These are phyloP conservation scores for Lampropteryx suffumata DNA, from an alignment of 2,888 invertebrate species.

Conservation along the genomic window DNA sequence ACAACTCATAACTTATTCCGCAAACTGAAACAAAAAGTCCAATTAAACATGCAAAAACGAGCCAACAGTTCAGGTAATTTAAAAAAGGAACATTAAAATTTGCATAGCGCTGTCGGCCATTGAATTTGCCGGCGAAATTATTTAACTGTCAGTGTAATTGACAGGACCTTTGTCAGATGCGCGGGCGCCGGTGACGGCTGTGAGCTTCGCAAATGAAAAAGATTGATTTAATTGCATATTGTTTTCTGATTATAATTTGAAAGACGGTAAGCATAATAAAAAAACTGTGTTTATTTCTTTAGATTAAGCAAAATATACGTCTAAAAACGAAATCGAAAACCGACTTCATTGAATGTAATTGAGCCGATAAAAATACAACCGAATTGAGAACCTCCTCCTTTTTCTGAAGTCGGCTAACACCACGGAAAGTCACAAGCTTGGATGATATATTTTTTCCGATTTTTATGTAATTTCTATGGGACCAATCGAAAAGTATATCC, in stretches of 20 bases:
- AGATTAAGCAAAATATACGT: too few species aligned
- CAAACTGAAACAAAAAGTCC: slow-evolving; percentile 6
- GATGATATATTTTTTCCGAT: too few species aligned
- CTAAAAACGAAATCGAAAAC: too few species aligned
- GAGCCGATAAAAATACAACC: too few species aligned
- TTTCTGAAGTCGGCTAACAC: too few species aligned
- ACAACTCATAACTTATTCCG: slow-evolving; percentile 33
- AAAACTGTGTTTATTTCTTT: too few species aligned
- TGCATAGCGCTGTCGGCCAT: slow-evolving; percentile 24
- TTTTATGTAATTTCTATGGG: too few species aligned
- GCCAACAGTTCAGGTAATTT: slow-evolving; percentile 2
- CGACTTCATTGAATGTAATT: too few species aligned
- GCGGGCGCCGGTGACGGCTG: slow-evolving; percentile 29
- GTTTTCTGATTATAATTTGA: slow-evolving; percentile 16
- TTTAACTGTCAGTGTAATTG: slow-evolving; percentile 55
- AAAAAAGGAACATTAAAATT: slow-evolving; percentile 20
- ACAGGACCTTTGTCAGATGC: slow-evolving; percentile 45
- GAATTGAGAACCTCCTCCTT: too few species aligned
- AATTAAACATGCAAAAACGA: slow-evolving; percentile 20
- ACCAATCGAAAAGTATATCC: too few species aligned
- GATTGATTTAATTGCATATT: slow-evolving; percentile 26
- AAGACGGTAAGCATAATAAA: background rate
- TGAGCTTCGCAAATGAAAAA: slow-evolving; percentile 22
- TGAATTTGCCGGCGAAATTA: slow-evolving; percentile 28
- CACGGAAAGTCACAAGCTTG: too few species aligned